phyloP scores from a whole-genome alignment of 2,113 vertebrate species.

The Sinocyclocheilus anshuiensis region DNA sequence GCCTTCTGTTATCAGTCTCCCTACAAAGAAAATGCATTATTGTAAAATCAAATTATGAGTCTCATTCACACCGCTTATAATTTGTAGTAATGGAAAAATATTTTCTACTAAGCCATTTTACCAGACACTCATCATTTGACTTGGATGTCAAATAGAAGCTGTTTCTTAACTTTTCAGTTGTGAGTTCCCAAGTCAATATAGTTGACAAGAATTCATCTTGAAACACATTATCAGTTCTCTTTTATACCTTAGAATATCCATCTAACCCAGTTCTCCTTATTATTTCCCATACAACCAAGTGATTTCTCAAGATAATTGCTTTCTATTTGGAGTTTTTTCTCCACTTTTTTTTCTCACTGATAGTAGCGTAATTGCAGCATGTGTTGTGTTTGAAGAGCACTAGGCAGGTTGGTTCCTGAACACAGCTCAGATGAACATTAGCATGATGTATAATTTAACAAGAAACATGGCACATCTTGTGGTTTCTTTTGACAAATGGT shows the following conservation, averaged over 20 bases:
- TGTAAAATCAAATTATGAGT: constrained; percentile 17
- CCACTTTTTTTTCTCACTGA: not conserved
- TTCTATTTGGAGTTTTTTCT: constrained; percentile 19
- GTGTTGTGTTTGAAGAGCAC: not conserved
- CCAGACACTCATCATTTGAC: not conserved
- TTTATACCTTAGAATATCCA: constrained; percentile 8
- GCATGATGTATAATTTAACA: constrained; percentile 21
- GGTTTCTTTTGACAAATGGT: constrained; percentile 5
- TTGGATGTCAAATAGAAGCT: not conserved
- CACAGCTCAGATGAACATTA: constrained; percentile 9
- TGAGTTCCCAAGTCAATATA: not conserved
- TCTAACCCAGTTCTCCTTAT: not conserved
- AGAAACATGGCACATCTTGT: not conserved
- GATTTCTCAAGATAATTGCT: constrained; percentile 25
- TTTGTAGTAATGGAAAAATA: constrained; percentile 13
- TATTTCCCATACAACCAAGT: not conserved
- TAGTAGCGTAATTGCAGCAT: constrained; percentile 1
- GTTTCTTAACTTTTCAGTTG: constrained; percentile 12
- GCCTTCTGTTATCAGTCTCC: constrained; percentile 14
- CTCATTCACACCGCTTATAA: constrained; percentile 17
- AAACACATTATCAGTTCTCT: not conserved
- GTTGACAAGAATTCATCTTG: not conserved
- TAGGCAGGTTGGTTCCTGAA: not conserved
- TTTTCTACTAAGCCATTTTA: constrained; percentile 7
- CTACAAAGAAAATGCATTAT: constrained; percentile 9